phyloP scores from a whole-genome alignment of 2,888 invertebrate species.

The Eucriotettix oculatus region DNA sequence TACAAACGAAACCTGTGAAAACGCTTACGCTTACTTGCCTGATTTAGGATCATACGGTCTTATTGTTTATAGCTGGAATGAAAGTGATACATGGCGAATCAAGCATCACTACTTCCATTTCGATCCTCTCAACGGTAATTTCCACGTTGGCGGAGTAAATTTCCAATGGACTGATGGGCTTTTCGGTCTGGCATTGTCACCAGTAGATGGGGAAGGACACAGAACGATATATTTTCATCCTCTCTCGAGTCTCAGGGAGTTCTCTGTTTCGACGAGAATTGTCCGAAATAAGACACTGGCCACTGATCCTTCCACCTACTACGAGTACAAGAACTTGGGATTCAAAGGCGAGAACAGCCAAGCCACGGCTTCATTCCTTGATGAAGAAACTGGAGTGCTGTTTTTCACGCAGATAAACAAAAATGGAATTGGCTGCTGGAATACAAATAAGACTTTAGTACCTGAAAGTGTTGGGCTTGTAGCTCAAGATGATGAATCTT shows the following conservation, averaged over 20 bases:
- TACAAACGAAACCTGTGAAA: slow-evolving; percentile 47
- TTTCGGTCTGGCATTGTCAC: slow-evolving; percentile 55
- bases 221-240: slow-evolving; percentile 67
- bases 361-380: slow-evolving; percentile 54
- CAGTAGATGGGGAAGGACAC: slow-evolving; percentile 43
- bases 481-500: slow-evolving; percentile 48
- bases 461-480: slow-evolving; percentile 55
- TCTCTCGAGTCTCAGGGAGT: slow-evolving; percentile 58
- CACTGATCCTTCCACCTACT: slow-evolving; percentile 19
- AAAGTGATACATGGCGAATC: slow-evolving; percentile 62
- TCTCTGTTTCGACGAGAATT: slow-evolving; percentile 50
- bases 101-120: slow-evolving; percentile 49
- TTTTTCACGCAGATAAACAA: slow-evolving; percentile 59
- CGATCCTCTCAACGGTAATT: slow-evolving; percentile 52
- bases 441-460: slow-evolving; percentile 46
- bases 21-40: slow-evolving; percentile 61
- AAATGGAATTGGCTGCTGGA: slow-evolving; percentile 66
- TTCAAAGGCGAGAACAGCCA: slow-evolving; percentile 54
- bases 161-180: slow-evolving; percentile 66
- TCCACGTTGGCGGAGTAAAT: slow-evolving; percentile 47
- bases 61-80: slow-evolving; percentile 57
- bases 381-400: slow-evolving; percentile 50
- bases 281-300: slow-evolving; percentile 48
- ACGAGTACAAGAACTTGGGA: slow-evolving; percentile 42
- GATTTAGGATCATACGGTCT: slow-evolving; percentile 53